Evolutionary conservation across 2,888 invertebrate species (phyloP), one percentile per base, ranked within the genome.

Genomic region (Tachina lurida): DNA sequence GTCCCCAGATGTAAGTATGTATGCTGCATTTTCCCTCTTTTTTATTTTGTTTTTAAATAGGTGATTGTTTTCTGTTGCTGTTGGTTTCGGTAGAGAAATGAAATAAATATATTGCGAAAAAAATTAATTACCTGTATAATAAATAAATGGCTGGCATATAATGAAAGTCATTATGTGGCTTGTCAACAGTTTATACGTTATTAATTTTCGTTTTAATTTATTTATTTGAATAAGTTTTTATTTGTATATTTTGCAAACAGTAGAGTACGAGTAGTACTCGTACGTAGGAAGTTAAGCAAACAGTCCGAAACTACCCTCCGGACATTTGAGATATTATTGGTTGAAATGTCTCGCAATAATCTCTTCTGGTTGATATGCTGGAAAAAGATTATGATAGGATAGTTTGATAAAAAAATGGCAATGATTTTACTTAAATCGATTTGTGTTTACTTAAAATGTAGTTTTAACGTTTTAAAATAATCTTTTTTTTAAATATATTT

Each of bases 141-240:
- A 67, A 49, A 80, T 80, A 56, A 19, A 85, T 65, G 82, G 78
- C 49, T 82, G 76, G 73, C 70, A 73, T 74, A 85, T 82, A 85
- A 82, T 85, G 82, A 85, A 85, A 82, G 82, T 85, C 82, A 82
- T 85, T 85, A 85, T 85, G 85, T 82, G 78, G 82, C 85, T 75
- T 85, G 85, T 85, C 85, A 85, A 85, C 85, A 85, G 85, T 75
- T 85, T 85, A 85, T 85, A 85, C 71, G 78, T 82, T 85, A 85
- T 85, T 85, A 85, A 82, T 85, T 85, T 82, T 82, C 78, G 58
- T 85, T 58, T 71, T 60, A 63, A 43, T 52, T 70, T 63, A 73
- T 65, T 56, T 73, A 19, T 79, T 22, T 62, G 22, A 19, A 60
- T 80, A 22, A 19, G 17, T 62, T 41, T 58, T 45, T 49, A 43